phyloP scores from a whole-genome alignment of 2,797 vertebrate species.

The Fundulus diaphanus region DNA sequence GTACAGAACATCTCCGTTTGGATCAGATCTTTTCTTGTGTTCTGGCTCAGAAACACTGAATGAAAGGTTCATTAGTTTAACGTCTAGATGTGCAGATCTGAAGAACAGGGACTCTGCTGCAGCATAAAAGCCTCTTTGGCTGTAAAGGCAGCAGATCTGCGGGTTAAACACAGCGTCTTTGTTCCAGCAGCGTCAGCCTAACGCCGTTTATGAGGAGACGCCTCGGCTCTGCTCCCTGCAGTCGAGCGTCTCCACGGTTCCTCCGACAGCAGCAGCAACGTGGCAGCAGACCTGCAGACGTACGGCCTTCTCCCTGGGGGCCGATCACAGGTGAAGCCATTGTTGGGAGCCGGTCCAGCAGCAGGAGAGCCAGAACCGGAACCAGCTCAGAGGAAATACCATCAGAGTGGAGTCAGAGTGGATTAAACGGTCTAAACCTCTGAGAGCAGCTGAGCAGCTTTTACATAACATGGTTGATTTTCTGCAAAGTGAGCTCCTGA shows the following conservation, averaged over 20 bases:
- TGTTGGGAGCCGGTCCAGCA: background rate
- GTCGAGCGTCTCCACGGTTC: too few relatives aligned
- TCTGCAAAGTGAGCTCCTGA: too few relatives aligned
- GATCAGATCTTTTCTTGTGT: background rate
- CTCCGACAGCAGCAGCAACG: too few relatives aligned
- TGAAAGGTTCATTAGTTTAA: background rate
- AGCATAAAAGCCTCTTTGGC: background rate
- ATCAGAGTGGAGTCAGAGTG: background rate
- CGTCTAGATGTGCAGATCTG: background rate
- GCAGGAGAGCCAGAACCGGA: background rate
- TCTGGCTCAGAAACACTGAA: background rate
- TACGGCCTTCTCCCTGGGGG: too few relatives aligned
- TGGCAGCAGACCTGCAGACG: too few relatives aligned
- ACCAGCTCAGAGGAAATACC: background rate
- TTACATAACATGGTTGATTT: too few relatives aligned
- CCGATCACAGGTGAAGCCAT: background rate
- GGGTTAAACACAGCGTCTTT: background rate
- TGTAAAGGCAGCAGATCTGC: background rate
- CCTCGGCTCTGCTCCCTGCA: too few relatives aligned
- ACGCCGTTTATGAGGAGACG: background rate
- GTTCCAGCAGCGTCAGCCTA: background rate
- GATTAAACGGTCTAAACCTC: background rate
- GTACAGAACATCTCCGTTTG: too few relatives aligned
- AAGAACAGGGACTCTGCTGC: background rate
- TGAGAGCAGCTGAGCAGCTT: too few relatives aligned